Conservation (phyloP, 2,113 vertebrate species). For the Xiphophorus hellerii region DNA sequence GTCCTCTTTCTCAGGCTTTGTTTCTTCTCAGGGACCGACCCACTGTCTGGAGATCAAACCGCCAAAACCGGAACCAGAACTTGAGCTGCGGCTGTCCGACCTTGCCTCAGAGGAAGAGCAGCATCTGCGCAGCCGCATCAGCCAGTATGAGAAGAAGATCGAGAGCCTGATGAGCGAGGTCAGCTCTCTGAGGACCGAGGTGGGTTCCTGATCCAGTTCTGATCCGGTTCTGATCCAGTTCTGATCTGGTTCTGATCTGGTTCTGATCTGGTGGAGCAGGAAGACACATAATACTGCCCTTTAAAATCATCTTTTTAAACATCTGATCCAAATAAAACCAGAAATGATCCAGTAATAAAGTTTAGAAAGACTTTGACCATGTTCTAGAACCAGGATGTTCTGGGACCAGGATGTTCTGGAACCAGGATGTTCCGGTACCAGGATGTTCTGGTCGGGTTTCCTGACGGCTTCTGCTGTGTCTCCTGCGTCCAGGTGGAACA, state of each 20-base stretch:
- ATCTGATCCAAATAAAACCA: no score
- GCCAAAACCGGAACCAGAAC: slow-evolving; percentile 71
- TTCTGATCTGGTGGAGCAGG: no score
- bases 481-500: slow-evolving; percentile 80
- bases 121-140: slow-evolving; percentile 81
- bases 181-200: slow-evolving; percentile 89
- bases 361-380: no score
- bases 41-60: slow-evolving; percentile 83
- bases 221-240: no score
- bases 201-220: slow-evolving; percentile 39
- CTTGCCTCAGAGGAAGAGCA: slow-evolving; percentile 89
- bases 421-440: background rate
- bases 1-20: background rate
- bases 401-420: background rate
- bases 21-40: slow-evolving; percentile 78
- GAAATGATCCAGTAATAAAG: no score
- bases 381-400: no score
- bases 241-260: no score
- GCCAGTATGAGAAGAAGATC: slow-evolving; percentile 89
- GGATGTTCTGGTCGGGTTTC: background rate
- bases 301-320: no score
- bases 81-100: slow-evolving; percentile 85
- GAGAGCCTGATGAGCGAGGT: slow-evolving; percentile 86
- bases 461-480: background rate
- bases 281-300: no score